Evolutionary conservation across 2,113 vertebrate species (phyloP).

Genomic region (Pampusana beccarii): DNA sequence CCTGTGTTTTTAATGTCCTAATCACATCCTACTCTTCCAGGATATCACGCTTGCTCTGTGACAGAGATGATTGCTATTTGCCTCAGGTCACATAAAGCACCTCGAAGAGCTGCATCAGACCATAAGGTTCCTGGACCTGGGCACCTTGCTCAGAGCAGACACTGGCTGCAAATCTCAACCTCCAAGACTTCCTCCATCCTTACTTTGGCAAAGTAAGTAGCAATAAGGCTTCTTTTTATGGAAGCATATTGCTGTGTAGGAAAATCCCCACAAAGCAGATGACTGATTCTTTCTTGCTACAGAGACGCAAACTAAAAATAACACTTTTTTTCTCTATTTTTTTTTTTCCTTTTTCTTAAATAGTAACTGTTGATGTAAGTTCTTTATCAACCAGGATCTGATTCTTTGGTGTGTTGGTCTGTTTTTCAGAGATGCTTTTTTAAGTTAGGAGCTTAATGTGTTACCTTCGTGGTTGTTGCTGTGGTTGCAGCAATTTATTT

Average conservation of each 20-base stretch:
- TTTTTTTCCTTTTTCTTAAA: neutral
- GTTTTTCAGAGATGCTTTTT: neutral
- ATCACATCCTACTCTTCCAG: neutral
- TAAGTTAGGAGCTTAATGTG: neutral
- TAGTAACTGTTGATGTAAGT: neutral
- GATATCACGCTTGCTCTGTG: neutral
- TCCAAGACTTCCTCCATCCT: neutral
- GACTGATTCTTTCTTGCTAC: neutral
- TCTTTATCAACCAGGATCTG: neutral
- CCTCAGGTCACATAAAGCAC: neutral
- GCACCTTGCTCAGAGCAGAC: neutral
- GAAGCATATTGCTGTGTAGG: neutral
- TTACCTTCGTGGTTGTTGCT: neutral
- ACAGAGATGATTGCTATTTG: neutral
- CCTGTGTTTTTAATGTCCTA: neutral
- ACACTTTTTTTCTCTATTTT: neutral
- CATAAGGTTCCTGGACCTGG: neutral
- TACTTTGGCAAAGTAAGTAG: neutral
- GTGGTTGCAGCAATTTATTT: neutral
- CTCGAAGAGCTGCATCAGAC: neutral
- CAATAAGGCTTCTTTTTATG: neutral
- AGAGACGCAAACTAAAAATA: neutral
- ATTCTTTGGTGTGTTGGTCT: neutral
- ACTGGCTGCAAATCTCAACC: neutral
- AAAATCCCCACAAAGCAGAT: conserved; percentile 13